Base-by-base conservation (phyloP, 2,797 vertebrate genomes). In the Schizothorax lantsangensis region DNA sequence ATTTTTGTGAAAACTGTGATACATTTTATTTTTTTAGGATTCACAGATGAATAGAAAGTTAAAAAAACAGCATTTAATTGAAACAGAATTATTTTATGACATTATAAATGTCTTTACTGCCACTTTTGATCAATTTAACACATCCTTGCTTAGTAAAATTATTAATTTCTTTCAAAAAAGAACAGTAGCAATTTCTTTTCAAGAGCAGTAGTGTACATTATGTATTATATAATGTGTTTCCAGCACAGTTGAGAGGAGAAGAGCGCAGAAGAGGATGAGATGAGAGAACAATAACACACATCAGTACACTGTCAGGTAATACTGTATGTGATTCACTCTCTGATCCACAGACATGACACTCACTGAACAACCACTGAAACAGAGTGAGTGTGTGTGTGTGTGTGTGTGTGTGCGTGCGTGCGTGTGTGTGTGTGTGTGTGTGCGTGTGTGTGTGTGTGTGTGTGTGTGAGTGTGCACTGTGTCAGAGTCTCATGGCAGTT, bases 261-360 rank as follows among this genome's bases (percentile, higher is more conserved):
- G 17, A 38, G 66, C 19, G 17, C 15, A 40, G 45, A 26, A 49
- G n/a, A 75, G 15, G 47, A 49, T 33, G 73, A 36, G 47, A 54
- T 77, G 47, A 77, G 74, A 77, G 26, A 47, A 77, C 73, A 30
- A 36, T 64, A 12, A 77, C 43, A 74, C 26, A 52, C 74, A 30
- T 30, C 45, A 49, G 26, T 1, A 10, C n/a, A 45, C n/a, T 52
- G 74, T 49, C 74, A 77, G 47, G 30, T 54, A 36, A 77, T 77
- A 33, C 66, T 77, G 74, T 17, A 4, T 75, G 15, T 33, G 73
- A 75, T 75, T 49, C 45, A 33, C 45, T 47, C 43, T 75, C 30
- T 36, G 73, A 75, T 75, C 26, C 45, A 47, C 73, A 75, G 72
- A 49, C n/a, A n/a, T n/a, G n/a, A 69, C 62, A 80, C 43, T 45